Base-by-base conservation (phyloP, 2,797 vertebrate species). In the Ptychadena robeensis region DNA sequence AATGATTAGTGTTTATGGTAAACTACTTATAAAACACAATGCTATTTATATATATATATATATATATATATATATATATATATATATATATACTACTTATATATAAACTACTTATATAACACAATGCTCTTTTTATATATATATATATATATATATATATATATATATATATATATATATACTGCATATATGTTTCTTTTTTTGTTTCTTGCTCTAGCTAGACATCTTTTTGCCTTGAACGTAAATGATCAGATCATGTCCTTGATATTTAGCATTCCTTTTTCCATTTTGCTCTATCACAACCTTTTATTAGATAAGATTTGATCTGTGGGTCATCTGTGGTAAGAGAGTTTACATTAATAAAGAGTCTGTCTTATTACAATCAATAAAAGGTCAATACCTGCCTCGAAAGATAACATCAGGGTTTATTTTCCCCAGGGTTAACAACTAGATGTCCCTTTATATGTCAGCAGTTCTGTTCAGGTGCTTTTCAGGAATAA, bases 301-400 rank as follows among this genome's bases (percentile, higher is more conserved):
- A 68, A 83, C 81, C 81, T 83, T 81, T 83, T 78, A 83, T 83
- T 68, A 78, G 67, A 78, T 77, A 83, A 79, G 57, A 78, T 75
- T 69, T 83, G 81, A 78, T 72, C 68, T 78, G 31, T 18, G 32
- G 74, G 74, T 78, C 81, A 83, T 71, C 11, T 22, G 74, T 66
- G 74, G 74, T 72, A 32, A 72, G 73, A 71, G 57, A 78, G 59
- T 83, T 83, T 83, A 73, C 74, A 83, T 83, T 74, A 83, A 83
- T 83, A 78, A 83, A 83, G 66, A 83, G 81, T 83, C 81, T 78
- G 74, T 83, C 81, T 83, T 83, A 72, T 83, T 72, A 78, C 74
- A 83, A 83, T 83, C 81, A 83, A 83, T 83, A 68, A 83, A 83
- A 78, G 74, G 67, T 83, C 81, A 83, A 83, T 83, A 83, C 32